Percentiles rank a stretch among this genome's conserved stretches.
phyloP scores from a whole-genome alignment of 2,113 vertebrate genomes.

The Anhinga rufa region DNA sequence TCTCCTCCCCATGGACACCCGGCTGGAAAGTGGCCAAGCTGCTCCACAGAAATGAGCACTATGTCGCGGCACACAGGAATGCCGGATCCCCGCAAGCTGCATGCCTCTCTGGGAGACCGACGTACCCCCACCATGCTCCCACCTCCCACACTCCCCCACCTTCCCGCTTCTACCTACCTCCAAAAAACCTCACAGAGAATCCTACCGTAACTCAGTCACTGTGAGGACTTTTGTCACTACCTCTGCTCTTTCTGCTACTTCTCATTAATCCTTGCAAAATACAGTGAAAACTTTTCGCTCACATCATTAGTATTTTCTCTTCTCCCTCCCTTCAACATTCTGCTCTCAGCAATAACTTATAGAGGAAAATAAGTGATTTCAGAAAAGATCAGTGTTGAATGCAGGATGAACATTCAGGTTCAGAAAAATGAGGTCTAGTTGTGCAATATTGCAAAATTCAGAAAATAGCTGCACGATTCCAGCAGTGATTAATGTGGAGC shows the following conservation, averaged over 20 bases:
- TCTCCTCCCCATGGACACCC: not conserved
- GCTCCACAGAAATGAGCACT: fast-evolving
- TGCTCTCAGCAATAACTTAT: not conserved
- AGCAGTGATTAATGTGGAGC: not conserved
- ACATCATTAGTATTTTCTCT: not conserved
- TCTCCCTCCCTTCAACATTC: not conserved
- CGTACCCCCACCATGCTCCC: not conserved
- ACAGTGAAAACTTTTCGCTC: not conserved
- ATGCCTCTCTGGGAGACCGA: not conserved
- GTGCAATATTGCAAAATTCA: not conserved
- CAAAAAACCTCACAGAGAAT: not conserved
- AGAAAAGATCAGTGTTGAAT: fast-evolving
- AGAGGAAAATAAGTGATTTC: not conserved
- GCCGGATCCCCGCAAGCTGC: fast-evolving
- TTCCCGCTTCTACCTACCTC: not conserved
- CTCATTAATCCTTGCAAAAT: not conserved
- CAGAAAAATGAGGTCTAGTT: not conserved
- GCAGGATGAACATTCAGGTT: not conserved
- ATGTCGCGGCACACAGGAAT: not conserved
- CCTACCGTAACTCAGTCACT: not conserved
- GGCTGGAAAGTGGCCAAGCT: not conserved
- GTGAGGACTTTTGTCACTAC: fast-evolving
- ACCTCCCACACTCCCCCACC: fast-evolving
- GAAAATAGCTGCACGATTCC: not conserved
- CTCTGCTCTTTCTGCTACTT: not conserved